phyloP scores from a whole-genome alignment of 2,797 vertebrate genomes.

The Chromis chromis region DNA sequence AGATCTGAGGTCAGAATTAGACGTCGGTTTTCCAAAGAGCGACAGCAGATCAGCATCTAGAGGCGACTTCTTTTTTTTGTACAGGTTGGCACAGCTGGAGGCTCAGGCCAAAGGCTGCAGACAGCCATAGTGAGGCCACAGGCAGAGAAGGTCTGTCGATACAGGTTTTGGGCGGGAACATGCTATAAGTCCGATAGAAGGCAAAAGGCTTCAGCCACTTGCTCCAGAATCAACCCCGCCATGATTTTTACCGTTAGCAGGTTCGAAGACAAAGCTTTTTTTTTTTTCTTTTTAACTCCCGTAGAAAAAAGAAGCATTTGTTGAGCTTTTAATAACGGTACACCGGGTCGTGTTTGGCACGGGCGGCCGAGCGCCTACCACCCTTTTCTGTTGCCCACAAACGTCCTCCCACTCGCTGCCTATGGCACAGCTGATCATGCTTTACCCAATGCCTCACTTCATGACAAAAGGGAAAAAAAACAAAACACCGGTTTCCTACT shows the following conservation, averaged over 20 bases:
- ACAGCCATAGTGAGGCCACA: slow-evolving; percentile 73
- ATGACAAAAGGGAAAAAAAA: slow-evolving; percentile 39
- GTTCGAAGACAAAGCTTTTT: slow-evolving; percentile 50
- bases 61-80: slow-evolving; percentile 55
- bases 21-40: slow-evolving; percentile 37
- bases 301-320: slow-evolving; percentile 43
- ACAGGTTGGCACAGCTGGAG: slow-evolving; percentile 80
- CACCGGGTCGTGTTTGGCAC: slow-evolving; percentile 61
- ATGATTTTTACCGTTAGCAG: slow-evolving; percentile 40
- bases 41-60: slow-evolving; percentile 71
- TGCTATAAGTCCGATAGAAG: slow-evolving; percentile 73
- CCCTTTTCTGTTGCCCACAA: slow-evolving; percentile 57
- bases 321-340: slow-evolving; percentile 52
- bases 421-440: slow-evolving; percentile 45
- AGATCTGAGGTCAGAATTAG: slow-evolving; percentile 68
- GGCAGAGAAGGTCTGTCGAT: slow-evolving; percentile 72
- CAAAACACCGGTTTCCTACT: slow-evolving; percentile 39
- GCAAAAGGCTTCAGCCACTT: slow-evolving; percentile 67
- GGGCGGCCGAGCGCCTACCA: slow-evolving; percentile 45
- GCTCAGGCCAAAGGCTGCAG: slow-evolving; percentile 75
- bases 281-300: slow-evolving; percentile 23
- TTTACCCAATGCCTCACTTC: slow-evolving; percentile 50
- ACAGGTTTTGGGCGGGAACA: slow-evolving; percentile 69
- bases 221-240: slow-evolving; percentile 47
- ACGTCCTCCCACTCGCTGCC: slow-evolving; percentile 63